A percentile compares a stretch with the other conserved stretches of the same genome.
phyloP scores from a whole-genome alignment of 2,113 vertebrate species.

The Sylvilagus bachmani region DNA sequence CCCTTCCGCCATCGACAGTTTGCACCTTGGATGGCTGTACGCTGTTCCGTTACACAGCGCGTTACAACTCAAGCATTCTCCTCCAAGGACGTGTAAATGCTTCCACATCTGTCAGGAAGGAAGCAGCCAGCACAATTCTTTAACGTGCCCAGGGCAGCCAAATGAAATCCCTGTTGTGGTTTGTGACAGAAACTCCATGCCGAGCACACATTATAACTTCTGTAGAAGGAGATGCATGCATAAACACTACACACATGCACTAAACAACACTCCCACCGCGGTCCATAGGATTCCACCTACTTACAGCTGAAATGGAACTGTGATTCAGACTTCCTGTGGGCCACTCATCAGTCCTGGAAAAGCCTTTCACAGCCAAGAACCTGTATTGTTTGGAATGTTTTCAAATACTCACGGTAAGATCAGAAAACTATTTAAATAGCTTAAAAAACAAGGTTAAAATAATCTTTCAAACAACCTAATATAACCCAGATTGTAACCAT shows the following conservation, averaged over 20 bases:
- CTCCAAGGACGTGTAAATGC: not conserved
- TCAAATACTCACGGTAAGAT: slow-evolving; percentile 52
- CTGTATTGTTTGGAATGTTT: slow-evolving; percentile 80
- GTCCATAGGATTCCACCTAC: not conserved
- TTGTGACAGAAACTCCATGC: not conserved
- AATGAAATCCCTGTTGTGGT: not conserved
- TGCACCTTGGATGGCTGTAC: not conserved
- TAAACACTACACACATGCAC: not conserved
- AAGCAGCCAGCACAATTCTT: not conserved
- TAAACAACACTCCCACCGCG: not conserved
- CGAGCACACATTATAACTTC: not conserved
- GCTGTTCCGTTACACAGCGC: not conserved
- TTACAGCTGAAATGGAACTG: slow-evolving; percentile 80
- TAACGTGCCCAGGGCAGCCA: not conserved
- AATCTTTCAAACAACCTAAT: not conserved
- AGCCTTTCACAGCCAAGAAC: slow-evolving; percentile 77
- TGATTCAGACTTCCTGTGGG: slow-evolving; percentile 75
- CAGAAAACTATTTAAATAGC: not conserved
- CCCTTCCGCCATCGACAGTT: not conserved
- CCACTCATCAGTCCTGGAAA: slow-evolving; percentile 77
- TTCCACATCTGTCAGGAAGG: not conserved
- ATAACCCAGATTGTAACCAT: not conserved
- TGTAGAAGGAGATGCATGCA: too few relatives aligned
- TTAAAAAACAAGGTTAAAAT: slow-evolving; percentile 14
- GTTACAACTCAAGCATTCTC: not conserved